Conservation (phyloP, 2,113 vertebrate species). For the Macaca nemestrina region DNA sequence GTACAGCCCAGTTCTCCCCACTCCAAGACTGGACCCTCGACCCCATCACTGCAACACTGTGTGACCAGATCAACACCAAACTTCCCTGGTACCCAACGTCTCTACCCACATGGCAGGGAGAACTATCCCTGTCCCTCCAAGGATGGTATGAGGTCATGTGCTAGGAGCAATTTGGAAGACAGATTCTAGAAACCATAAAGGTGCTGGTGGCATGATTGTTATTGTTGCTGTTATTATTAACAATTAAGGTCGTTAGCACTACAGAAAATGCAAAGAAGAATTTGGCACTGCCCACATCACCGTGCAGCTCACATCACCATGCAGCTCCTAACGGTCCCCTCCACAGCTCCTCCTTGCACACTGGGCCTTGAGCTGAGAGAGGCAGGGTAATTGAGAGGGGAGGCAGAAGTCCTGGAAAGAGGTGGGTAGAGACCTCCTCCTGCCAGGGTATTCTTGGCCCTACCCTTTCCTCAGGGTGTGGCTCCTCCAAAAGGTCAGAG, state of each 20-base stretch:
- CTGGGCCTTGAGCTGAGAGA: neutral
- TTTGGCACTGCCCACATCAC: neutral
- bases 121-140: neutral
- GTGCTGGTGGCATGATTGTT: neutral
- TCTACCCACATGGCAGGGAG: neutral
- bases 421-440: neutral
- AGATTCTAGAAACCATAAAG: neutral
- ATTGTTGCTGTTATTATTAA: neutral
- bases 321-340: neutral
- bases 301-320: neutral
- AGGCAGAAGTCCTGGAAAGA: neutral
- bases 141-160: neutral
- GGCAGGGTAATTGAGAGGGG: neutral
- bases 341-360: neutral
- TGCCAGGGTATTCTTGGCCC: neutral
- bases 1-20: neutral
- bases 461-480: neutral
- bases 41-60: rapidly evolving
- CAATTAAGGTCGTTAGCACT: neutral
- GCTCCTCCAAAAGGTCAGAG: neutral
- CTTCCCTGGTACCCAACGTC: neutral
- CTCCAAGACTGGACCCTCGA: neutral
- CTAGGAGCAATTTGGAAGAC: neutral
- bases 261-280: neutral
- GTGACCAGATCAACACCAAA: neutral